These are phyloP conservation scores for Chrysocyon brachyurus DNA, from an alignment of 2,797 vertebrate genomes.

Conservation along the genomic window DNA sequence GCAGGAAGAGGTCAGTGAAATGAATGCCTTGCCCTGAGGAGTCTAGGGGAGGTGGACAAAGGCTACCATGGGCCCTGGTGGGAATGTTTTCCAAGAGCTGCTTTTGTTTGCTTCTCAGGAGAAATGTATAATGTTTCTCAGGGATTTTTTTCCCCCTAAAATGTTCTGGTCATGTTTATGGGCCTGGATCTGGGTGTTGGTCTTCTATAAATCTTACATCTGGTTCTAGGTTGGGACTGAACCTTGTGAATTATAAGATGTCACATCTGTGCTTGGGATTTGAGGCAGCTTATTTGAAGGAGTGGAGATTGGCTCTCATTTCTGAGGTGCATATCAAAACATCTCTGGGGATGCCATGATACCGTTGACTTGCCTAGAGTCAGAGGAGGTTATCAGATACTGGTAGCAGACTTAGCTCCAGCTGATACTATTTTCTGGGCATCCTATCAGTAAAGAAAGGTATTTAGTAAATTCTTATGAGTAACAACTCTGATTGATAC, in stretches of 20 bases:
- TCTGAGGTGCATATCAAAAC: background rate
- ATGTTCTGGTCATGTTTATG: background rate
- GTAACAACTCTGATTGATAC: background rate
- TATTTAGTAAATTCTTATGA: background rate
- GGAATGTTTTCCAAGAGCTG: background rate
- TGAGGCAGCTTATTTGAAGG: background rate
- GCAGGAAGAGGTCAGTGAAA: background rate
- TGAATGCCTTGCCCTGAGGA: background rate
- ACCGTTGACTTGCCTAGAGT: constrained; percentile 10
- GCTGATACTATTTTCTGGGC: constrained; percentile 17
- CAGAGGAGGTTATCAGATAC: background rate
- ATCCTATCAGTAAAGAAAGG: constrained; percentile 12
- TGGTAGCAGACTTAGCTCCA: background rate
- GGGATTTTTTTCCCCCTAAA: background rate
- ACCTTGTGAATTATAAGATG: background rate
- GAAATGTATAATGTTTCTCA: background rate
- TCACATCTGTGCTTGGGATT: background rate
- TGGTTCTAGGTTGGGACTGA: background rate
- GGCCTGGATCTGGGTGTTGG: constrained; percentile 16
- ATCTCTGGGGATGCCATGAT: background rate
- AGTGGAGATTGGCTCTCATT: background rate
- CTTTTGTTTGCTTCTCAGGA: constrained; percentile 1
- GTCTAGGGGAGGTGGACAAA: background rate
- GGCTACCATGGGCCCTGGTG: background rate
- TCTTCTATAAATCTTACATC: background rate